Evolutionary conservation across 2,797 vertebrate genomes (phyloP).

Genomic region (Lepilemur ruficaudatus): DNA sequence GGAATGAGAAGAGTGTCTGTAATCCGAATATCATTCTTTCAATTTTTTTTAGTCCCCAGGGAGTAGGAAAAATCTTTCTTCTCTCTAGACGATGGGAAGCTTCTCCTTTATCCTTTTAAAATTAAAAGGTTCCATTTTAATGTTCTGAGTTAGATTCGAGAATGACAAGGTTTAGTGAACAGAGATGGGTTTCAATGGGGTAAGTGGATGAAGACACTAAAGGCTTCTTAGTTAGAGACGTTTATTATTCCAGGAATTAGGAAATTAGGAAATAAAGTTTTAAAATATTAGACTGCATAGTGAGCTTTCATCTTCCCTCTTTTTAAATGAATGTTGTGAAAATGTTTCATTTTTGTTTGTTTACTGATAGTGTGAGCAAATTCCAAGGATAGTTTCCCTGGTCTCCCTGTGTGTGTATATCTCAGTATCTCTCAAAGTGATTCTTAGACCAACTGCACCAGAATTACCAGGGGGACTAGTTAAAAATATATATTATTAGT

Average conservation of each 20-base stretch:
- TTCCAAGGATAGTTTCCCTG: neutral
- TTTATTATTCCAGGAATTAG: neutral
- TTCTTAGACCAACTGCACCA: neutral
- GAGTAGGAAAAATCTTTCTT: neutral
- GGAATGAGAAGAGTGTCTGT: neutral
- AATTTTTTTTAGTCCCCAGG: neutral
- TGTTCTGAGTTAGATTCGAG: neutral
- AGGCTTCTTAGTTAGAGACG: neutral
- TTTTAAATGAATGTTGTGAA: neutral
- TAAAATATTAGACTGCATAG: neutral
- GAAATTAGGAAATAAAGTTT: neutral
- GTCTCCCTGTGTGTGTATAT: neutral
- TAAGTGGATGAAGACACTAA: neutral
- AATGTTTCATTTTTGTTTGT: conserved; percentile 38
- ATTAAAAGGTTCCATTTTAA: neutral
- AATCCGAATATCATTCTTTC: neutral
- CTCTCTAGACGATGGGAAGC: neutral
- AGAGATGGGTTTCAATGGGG: neutral
- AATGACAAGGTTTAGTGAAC: neutral
- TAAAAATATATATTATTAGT: neutral
- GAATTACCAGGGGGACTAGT: neutral
- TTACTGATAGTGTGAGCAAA: conserved; percentile 9
- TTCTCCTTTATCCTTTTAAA: conserved; percentile 16
- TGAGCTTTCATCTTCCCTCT: neutral
- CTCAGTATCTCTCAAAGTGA: neutral